Conservation (phyloP, 2,797 vertebrate genomes). For the Lutjanus campechanus region DNA sequence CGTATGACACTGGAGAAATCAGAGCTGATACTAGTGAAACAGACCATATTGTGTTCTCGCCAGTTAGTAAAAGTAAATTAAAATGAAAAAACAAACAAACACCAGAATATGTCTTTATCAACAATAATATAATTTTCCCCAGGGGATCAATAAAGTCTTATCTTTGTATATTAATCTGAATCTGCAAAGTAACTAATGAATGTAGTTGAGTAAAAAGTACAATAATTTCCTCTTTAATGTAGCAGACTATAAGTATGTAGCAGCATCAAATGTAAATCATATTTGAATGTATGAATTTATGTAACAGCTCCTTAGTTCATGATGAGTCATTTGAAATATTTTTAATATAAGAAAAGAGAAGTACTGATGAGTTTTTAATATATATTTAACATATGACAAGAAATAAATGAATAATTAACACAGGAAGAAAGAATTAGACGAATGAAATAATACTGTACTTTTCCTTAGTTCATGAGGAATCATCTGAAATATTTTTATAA, state of each 20-base stretch:
- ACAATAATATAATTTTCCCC: too few relatives aligned
- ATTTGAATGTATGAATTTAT: neutral
- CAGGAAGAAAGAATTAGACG: neutral
- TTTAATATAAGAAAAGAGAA: too few relatives aligned
- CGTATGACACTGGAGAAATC: too few relatives aligned
- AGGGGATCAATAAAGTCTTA: too few relatives aligned
- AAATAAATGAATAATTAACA: neutral
- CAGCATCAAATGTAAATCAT: neutral
- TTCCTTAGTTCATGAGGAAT: neutral
- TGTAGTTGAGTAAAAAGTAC: neutral
- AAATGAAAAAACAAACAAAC: too few relatives aligned
- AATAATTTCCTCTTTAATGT: neutral
- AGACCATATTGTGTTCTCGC: too few relatives aligned
- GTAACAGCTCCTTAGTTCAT: neutral
- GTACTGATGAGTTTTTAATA: neutral
- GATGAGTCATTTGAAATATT: neutral
- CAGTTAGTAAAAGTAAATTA: too few relatives aligned
- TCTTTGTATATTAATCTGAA: neutral
- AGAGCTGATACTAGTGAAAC: too few relatives aligned
- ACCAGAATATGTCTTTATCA: too few relatives aligned
- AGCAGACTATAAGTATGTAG: too few relatives aligned
- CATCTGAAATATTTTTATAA: too few relatives aligned
- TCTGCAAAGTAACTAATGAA: neutral
- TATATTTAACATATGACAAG: neutral
- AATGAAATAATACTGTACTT: neutral